A percentile compares a stretch with the other conserved stretches of the same genome.
Evolutionary conservation across 2,888 invertebrate species (phyloP).

Genomic region (Julus scandinavius): DNA sequence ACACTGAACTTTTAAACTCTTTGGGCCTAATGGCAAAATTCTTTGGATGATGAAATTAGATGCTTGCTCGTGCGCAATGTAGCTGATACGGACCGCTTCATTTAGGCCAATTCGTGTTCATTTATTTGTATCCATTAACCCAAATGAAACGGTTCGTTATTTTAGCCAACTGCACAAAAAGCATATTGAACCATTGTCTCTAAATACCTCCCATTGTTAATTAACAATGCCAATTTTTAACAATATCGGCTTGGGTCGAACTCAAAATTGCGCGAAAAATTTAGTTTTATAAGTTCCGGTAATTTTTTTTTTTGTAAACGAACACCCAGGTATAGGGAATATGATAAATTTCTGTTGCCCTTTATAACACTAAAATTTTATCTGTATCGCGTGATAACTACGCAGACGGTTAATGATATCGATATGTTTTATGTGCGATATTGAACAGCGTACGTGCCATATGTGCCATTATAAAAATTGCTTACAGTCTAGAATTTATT

Average conservation of each 20-base stretch:
- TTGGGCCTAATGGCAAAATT: no score
- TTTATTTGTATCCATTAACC: conserved; percentile 9
- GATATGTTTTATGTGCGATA: background rate
- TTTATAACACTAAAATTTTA: background rate
- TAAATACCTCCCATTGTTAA: background rate
- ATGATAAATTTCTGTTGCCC: background rate
- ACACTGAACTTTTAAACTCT: no score
- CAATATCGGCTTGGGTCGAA: background rate
- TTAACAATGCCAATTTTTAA: background rate
- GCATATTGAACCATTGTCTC: background rate
- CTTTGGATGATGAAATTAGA: no score
- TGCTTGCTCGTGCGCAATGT: no score
- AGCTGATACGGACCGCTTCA: background rate
- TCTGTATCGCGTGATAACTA: background rate
- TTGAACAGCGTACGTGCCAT: background rate
- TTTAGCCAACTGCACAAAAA: background rate
- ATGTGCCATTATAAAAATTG: background rate
- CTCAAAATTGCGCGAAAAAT: background rate
- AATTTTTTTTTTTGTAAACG: background rate
- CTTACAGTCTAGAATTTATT: background rate
- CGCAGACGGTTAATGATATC: background rate
- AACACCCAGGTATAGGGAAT: background rate
- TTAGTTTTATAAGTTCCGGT: background rate
- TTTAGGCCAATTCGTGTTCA: background rate
- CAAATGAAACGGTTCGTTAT: background rate